phyloP scores from a whole-genome alignment of 2,888 invertebrate species.

The Caenorhabditis japonica region DNA sequence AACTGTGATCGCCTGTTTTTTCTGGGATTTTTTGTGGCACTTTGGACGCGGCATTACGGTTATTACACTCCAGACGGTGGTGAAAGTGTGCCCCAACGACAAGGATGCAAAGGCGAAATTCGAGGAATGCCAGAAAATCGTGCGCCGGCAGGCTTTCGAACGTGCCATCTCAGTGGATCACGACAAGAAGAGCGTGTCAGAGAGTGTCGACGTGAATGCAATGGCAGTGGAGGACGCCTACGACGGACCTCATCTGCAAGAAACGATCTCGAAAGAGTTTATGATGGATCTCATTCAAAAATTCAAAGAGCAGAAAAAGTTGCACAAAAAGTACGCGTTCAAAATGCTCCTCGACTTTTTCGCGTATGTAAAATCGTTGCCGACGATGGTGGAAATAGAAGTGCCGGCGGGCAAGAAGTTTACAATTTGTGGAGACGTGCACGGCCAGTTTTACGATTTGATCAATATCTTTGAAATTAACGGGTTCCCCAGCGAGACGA shows the following conservation, averaged over 20 bases:
- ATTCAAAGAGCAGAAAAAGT: conserved; percentile 90
- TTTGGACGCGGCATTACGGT: too few species aligned
- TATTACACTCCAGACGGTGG: too few species aligned
- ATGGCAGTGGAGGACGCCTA: conserved; percentile 92
- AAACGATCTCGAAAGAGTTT: conserved; percentile 89
- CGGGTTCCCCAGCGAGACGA: conserved; percentile 92
- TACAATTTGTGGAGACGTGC: conserved; percentile 98
- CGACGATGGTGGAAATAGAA: conserved; percentile 90
- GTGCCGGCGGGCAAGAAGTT: conserved; percentile 83
- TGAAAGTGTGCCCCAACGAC: conserved; percentile 92
- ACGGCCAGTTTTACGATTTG: conserved; percentile 98
- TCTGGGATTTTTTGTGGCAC: too few species aligned
- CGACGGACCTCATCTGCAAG: conserved; percentile 87
- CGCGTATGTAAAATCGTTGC: conserved; percentile 83
- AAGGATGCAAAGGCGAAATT: conserved; percentile 92
- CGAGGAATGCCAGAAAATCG: conserved; percentile 94
- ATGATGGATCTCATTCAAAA: conserved; percentile 89
- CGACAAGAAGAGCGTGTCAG: conserved; percentile 88
- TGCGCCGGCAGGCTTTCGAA: conserved; percentile 93
- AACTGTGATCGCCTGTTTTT: too few species aligned
- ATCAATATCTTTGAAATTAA: conserved; percentile 97
- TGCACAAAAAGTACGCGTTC: conserved; percentile 96
- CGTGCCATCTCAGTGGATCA: conserved; percentile 95
- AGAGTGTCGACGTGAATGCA: conserved; percentile 86
- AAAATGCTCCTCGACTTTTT: conserved; percentile 95